Evolutionary conservation across 2,888 invertebrate species (phyloP).

Genomic region (Cheilosia variabilis): DNA sequence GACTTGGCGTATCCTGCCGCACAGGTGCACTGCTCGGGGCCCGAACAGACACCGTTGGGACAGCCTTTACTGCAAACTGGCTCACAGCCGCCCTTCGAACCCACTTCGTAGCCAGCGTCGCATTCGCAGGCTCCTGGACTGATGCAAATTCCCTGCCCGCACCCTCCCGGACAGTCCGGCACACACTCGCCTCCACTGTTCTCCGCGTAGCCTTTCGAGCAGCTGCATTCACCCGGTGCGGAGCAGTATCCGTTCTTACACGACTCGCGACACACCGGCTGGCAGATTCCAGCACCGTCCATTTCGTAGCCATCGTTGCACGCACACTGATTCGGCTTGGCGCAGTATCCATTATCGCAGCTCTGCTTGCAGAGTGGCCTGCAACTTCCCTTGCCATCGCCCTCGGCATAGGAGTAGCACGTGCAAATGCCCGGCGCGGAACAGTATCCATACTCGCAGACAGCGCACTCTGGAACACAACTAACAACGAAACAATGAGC

Average conservation of each 20-base stretch:
- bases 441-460: slow-evolving; percentile 80
- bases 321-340: slow-evolving; percentile 85
- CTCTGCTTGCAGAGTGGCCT: slow-evolving; percentile 78
- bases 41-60: slow-evolving; percentile 85
- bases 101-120: slow-evolving; percentile 78
- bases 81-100: slow-evolving; percentile 84
- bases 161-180: slow-evolving; percentile 75
- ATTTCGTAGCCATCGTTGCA: slow-evolving; percentile 85
- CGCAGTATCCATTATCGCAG: slow-evolving; percentile 81
- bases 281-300: slow-evolving; percentile 77
- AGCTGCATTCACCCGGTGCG: slow-evolving; percentile 79
- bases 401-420: slow-evolving; percentile 78
- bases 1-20: slow-evolving; percentile 85
- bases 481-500: slow-evolving; percentile 75
- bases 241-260: slow-evolving; percentile 80
- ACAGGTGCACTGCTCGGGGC: slow-evolving; percentile 87
- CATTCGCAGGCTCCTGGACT: slow-evolving; percentile 81
- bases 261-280: slow-evolving; percentile 76
- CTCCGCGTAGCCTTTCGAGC: slow-evolving; percentile 84
- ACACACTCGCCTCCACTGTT: slow-evolving; percentile 73
- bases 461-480: slow-evolving; percentile 80
- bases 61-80: slow-evolving; percentile 79
- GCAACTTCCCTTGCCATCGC: slow-evolving; percentile 76
- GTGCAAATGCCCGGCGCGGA: slow-evolving; percentile 78
- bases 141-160: slow-evolving; percentile 78